Base-by-base conservation (phyloP, 2,797 vertebrate species). In the Periophthalmus magnuspinnatus region DNA sequence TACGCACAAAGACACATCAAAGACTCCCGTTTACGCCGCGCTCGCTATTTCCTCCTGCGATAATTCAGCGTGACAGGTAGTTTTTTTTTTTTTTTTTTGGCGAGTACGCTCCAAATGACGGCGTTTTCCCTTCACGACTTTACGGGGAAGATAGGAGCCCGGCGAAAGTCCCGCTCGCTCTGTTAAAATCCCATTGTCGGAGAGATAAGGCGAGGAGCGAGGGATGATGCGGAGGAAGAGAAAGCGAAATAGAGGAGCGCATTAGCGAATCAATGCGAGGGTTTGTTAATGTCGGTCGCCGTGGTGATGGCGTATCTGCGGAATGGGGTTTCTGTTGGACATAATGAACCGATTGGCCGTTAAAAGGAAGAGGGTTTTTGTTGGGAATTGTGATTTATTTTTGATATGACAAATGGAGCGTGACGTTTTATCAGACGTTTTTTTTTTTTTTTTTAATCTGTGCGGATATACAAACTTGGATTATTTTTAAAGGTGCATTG, bases 171-270 rank as follows among this genome's bases (percentile, higher is more conserved):
- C 65, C 47, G 9, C 5, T 68, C 9, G 38, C 67, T 52, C 10
- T 63, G 54, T 77, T 62, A 69, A n/a, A 78, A 80, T 67, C 68
- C 33, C 57, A 71, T 33, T 67, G 57, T 70, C 5, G 21, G 52
- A 70, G 52, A 70, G 77, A 78, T 75, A 65, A 78, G 62, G 72
- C 5, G 3, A 71, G 54, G 11, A 45, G 41, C 41, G 14, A 21
- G 17, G 5, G 62, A 28, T 11, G 3, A 45, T 7, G 41, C 65
- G 69, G 65, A 45, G 68, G 55, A 33, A 63, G 65, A 81, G 48
- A 54, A 17, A 24, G 21, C 69, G 36, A 55, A 66, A 72, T 50
- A 58, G 11, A 56, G 33, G 17, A 41, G 65, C 56, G 62, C 50
- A 67, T 73, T 56, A 76, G 28, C 8, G 2, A 70, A 62, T 72